Base-by-base conservation (phyloP, 2,888 invertebrate genomes). In the Trichogramma evanescens region DNA sequence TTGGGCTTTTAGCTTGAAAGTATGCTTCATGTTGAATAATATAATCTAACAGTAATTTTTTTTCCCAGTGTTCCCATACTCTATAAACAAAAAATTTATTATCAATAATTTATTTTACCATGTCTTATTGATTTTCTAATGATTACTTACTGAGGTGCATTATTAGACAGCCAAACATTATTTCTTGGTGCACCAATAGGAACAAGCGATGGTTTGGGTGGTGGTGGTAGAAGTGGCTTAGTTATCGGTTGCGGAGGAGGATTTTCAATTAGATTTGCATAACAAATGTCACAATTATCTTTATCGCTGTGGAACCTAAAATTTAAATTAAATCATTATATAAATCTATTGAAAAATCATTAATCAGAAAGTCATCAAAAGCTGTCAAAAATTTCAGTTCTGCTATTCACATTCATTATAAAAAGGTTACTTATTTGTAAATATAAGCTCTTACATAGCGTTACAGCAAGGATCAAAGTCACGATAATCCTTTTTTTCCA, bases 381-480 rank as follows among this genome's bases (percentile, higher is more conserved):
- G 1, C 26, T 26, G 26, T 26, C 26, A 26, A 26, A 26, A 26
- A 26, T 26, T 26, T 26, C 1, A 26, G 26, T 26, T 26, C 3
- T 26, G 26, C 26, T 26, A 26, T 26, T 26, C 26, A 26, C 26
- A 26, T 26, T 26, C 26, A 26, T 26, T 26, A 26, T 26, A 26
- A 26, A 26, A 26, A 26, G 26, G 26, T 26, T 26, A 26, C 26
- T 26, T 2, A 26, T 26, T 42, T n/a, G 7, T 40, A 50, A 44
- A 26, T 49, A 26, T 59, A 59, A 26, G 26, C 26, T 26, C 56
- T 45, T 13, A 64, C 64, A 60, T 58, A 26, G 26, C 26, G 6
- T 10, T 4, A 51, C 64, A 64, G n/a, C 64, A 64, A 4, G 64
- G 64, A 5, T 64, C 58, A 45, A 64, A 64, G 13, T 64, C 64